Conservation (phyloP, 2,888 invertebrate species). For the Latrodectus hesperus region DNA sequence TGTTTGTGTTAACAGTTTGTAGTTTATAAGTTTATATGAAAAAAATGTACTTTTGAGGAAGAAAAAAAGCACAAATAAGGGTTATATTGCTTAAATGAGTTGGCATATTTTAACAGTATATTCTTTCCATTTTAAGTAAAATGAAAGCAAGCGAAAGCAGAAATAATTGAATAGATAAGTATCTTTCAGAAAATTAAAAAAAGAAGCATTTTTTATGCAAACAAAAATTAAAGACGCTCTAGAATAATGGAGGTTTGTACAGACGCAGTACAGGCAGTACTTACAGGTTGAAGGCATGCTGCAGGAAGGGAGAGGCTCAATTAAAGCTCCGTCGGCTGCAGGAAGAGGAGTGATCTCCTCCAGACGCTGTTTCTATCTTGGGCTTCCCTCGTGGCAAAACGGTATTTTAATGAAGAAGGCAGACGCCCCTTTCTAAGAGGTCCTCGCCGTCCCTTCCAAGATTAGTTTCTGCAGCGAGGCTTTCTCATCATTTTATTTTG, state of each 20-base stretch:
- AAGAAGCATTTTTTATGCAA: too few species aligned
- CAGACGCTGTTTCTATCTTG: conserved; percentile 67
- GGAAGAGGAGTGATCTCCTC: conserved; percentile 59
- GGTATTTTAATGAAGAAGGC: conserved; percentile 63
- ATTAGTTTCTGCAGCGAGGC: conserved; percentile 6
- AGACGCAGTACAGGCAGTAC: neutral
- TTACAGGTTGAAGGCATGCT: conserved; percentile 22
- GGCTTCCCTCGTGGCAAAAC: conserved; percentile 32
- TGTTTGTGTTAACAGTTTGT: too few species aligned
- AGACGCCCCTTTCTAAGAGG: conserved; percentile 25
- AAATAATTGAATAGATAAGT: too few species aligned
- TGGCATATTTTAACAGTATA: too few species aligned
- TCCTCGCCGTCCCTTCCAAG: neutral
- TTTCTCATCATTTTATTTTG: neutral
- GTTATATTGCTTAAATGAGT: too few species aligned
- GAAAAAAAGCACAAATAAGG: too few species aligned
- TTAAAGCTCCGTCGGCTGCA: conserved; percentile 25
- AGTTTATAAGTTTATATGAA: too few species aligned
- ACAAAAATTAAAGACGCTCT: too few species aligned
- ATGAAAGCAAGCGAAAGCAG: too few species aligned
- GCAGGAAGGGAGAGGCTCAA: neutral
- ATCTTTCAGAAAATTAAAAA: too few species aligned
- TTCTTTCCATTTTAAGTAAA: too few species aligned
- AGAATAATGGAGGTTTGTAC: neutral
- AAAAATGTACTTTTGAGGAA: too few species aligned